Evolutionary conservation across 2,888 invertebrate genomes (phyloP), one percentile per base, ranked within the genome.

Genomic region (Tipula confusa): DNA sequence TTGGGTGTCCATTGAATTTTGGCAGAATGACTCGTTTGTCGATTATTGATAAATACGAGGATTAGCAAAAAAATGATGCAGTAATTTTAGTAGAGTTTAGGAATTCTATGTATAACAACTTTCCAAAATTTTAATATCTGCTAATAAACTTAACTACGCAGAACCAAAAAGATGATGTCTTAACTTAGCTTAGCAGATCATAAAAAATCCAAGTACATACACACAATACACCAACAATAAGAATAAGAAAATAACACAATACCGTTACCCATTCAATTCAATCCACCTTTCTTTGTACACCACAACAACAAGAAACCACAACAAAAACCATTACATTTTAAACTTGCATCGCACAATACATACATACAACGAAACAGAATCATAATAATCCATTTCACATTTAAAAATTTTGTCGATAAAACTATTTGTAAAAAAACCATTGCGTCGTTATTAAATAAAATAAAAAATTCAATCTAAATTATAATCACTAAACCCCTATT

Each of bases 201-300:
- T n/a, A n/a, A n/a, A 64, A 64, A 64, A 64, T 64, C 18, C 18
- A 13, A 64, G 64, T 64, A 64, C 64, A n/a, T n/a, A n/a, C n/a
- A n/a, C n/a, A 64, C 5, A 2, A 43, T 15, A 15, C 64, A 64
- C 64, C 0, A 15, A 43, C n/a, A 43, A 43, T n/a, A 18, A 64
- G 11, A 64, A 64, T 9, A 64, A 64, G 18, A 64, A 64, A n/a
- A n/a, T 24, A 64, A 3, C 64, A 3, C 24, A 64, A 64, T 64
- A 64, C 64, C 64, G 64, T 64, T 64, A 64, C 18, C 64, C 64
- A 64, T 64, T 64, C 64, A 64, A 64, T 64, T 64, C 13, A 43
- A n/a, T 43, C n/a, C 43, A n/a, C 9, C 24, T 64, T 24, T 64
- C 64, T 64, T 64, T 64, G 24, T 64, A 64, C 64, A 18, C n/a